Base-by-base conservation (phyloP, 1,140 invertebrate genomes). In the Calephelis nemesis region DNA sequence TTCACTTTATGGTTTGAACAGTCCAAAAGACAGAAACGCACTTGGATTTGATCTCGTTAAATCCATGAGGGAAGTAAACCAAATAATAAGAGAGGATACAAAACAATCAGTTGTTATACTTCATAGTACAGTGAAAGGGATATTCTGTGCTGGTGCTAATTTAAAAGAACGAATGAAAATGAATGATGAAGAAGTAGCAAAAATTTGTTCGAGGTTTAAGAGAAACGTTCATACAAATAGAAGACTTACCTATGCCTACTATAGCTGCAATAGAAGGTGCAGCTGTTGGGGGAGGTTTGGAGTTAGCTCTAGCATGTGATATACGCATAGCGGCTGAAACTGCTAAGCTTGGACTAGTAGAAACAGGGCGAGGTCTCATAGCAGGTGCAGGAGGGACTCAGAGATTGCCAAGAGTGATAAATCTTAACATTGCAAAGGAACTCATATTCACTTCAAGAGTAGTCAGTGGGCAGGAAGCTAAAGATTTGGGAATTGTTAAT, bases 361-460 rank as follows among this genome's bases (percentile, higher is more conserved):
- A 99, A 93, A 99, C 98, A 0, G 96, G 95, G 75, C 86, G 99
- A 60, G 99, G 97, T 0, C 97, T 99, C 45, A 98, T 99, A 72
- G 99, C 99, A 6, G 99, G 98, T 0, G 97, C 96, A 11, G 97
- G 97, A 11, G 97, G 99, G n/a, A 99, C 98, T 0, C 98, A 99
- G 88, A 94, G 98, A 74, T 89, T 99, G 42, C 95, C 98, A 0
- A 93, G 99, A 73, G 92, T 98, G n/a, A 92, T 99, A 40, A 97
- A 98, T 40, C 91, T 94, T 0, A 94, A 98, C 0, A 92, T 96
- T 69, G 99, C 99, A 0, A 99, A 99, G 89, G 99, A 99, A 89
- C 90, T 99, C 6, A 99, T 99, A 70, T 99, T 96, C 75, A 99
- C 98, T 0, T 97, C 95, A 0, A 93, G 95, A 74, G 92, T 98